A percentile compares a stretch with the other conserved stretches of the same genome.
Evolutionary conservation across 2,888 invertebrate genomes (phyloP).

Genomic region (Drosophila tripunctata): DNA sequence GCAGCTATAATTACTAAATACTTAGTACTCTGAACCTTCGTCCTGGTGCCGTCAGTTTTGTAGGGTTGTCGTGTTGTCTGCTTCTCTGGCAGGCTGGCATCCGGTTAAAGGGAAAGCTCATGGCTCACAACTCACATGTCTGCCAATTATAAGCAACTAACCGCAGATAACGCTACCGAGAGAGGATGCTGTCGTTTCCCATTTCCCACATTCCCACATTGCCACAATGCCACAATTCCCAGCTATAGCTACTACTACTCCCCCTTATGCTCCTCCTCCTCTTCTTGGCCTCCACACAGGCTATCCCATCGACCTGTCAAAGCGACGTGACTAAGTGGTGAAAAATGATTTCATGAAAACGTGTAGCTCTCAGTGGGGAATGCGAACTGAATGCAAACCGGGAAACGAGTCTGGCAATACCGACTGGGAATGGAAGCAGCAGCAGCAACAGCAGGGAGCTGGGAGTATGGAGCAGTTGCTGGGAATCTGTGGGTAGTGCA

Average conservation of each 20-base stretch:
- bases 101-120: conserved; percentile 58
- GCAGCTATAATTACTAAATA: conserved; percentile 57
- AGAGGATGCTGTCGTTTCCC: conserved; percentile 63
- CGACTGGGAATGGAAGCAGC: conserved; percentile 5
- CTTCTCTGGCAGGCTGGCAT: conserved; percentile 22
- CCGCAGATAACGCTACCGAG: conserved; percentile 68
- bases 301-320: conserved; percentile 59
- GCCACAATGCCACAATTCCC: conserved; percentile 25
- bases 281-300: conserved; percentile 38
- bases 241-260: conserved; percentile 1
- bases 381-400: conserved; percentile 53
- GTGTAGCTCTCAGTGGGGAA: conserved; percentile 71
- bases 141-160: conserved; percentile 77
- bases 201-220: conserved; percentile 35
- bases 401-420: conserved; percentile 22
- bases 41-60: neutral
- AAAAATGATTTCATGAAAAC: conserved; percentile 78
- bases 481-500: neutral
- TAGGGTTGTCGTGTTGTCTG: neutral
- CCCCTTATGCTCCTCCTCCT: neutral
- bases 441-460: neutral
- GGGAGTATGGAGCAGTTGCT: neutral
- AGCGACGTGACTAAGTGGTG: conserved; percentile 78
- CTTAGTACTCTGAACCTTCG: conserved; percentile 34
- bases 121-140: conserved; percentile 66